Percentiles rank a stretch among this genome's conserved stretches.
These are phyloP conservation scores for Saguinus imperator DNA, from an alignment of 2,113 vertebrate species.

Conservation along the genomic window DNA sequence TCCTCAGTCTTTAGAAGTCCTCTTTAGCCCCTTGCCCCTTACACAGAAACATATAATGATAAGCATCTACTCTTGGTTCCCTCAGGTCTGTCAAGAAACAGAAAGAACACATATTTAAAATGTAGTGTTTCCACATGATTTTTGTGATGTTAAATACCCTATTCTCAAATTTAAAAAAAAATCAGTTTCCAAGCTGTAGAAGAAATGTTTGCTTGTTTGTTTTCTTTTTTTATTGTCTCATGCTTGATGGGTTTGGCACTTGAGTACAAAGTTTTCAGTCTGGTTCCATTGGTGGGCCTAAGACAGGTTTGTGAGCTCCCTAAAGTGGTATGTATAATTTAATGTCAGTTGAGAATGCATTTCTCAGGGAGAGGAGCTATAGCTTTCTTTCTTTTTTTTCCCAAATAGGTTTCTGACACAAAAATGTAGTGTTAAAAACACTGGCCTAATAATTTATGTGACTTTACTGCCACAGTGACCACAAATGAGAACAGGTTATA, in stretches of 20 bases:
- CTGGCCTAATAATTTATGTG: neutral
- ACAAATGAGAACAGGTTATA: neutral
- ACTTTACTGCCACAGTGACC: neutral
- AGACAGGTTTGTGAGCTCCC: neutral
- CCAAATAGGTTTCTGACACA: neutral
- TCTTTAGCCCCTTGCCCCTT: neutral
- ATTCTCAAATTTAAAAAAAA: neutral
- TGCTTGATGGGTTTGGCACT: neutral
- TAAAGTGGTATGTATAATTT: neutral
- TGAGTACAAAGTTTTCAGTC: neutral
- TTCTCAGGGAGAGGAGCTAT: neutral
- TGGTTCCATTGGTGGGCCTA: neutral
- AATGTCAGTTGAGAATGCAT: neutral
- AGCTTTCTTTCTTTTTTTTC: constrained; percentile 3
- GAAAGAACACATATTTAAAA: neutral
- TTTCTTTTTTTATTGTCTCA: neutral
- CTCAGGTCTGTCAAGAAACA: neutral
- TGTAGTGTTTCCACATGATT: neutral
- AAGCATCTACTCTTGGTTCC: neutral
- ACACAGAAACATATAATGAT: neutral
- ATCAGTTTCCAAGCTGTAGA: neutral
- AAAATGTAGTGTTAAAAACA: neutral
- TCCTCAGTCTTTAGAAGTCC: neutral
- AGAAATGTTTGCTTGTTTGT: neutral
- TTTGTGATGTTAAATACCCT: constrained; percentile 2